These are phyloP conservation scores for Mellivora capensis DNA, from an alignment of 2,113 vertebrate genomes.

Conservation along the genomic window DNA sequence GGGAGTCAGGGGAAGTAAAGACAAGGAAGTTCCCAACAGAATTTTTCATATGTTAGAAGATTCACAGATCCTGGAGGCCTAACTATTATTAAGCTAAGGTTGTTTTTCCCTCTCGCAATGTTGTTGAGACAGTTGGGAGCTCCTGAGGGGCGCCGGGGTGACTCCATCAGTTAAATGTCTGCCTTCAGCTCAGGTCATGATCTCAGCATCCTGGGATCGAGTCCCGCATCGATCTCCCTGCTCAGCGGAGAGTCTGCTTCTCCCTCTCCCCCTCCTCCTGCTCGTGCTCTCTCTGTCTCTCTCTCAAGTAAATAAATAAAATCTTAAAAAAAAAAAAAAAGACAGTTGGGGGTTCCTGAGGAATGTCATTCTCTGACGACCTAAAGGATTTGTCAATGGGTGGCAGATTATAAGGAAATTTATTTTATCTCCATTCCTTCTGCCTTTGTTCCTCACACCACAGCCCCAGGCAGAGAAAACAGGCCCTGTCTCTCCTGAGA, in stretches of 20 bases:
- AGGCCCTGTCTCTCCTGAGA: neutral
- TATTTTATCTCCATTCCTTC: neutral
- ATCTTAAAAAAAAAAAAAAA: neutral
- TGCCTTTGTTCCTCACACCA: neutral
- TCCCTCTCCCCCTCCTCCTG: no score
- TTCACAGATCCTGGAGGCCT: neutral
- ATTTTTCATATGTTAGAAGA: neutral
- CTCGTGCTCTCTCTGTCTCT: no score
- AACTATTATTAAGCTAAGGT: neutral
- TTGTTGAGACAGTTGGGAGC: neutral
- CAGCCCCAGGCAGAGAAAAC: neutral
- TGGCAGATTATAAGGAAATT: neutral
- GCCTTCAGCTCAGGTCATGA: no score
- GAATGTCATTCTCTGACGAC: neutral
- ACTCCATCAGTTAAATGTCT: no score
- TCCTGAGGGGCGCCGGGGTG: no score
- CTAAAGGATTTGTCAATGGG: neutral
- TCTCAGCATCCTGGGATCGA: no score
- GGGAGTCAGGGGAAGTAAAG: neutral
- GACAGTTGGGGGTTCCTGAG: neutral
- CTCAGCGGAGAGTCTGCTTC: no score
- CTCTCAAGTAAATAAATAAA: no score
- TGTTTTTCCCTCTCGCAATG: no score
- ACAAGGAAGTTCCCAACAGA: neutral
- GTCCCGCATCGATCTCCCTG: no score